Percentiles rank a stretch among this genome's conserved stretches.
Evolutionary conservation across 2,888 invertebrate genomes (phyloP).

Genomic region (Octodonta nipae): DNA sequence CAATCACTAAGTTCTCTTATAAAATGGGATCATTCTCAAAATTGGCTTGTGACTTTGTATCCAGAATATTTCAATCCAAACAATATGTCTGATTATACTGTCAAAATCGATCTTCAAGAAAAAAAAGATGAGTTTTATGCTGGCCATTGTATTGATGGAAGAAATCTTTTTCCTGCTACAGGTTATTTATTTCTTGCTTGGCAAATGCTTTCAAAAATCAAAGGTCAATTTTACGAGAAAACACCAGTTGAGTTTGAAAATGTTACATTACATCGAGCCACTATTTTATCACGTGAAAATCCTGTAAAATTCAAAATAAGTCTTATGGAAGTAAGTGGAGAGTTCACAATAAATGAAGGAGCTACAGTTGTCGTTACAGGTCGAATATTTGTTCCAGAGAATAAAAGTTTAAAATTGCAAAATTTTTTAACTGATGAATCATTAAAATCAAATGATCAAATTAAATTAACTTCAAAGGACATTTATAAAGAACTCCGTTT

Average conservation of each 20-base stretch:
- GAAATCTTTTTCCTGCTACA: constrained; percentile 88
- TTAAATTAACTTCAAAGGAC: constrained; percentile 51
- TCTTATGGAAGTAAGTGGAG: constrained; percentile 68
- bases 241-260: constrained; percentile 79
- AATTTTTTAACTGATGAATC: constrained; percentile 39
- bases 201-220: constrained; percentile 73
- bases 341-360: constrained; percentile 82
- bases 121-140: constrained; percentile 60
- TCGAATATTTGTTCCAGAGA: constrained; percentile 51
- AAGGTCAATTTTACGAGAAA: constrained; percentile 59
- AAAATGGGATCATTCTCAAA: constrained; percentile 82
- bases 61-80: constrained; percentile 51
- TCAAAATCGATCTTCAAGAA: constrained; percentile 63
- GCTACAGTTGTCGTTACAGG: constrained; percentile 75
- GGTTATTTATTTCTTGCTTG: constrained; percentile 81
- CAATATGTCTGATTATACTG: too few relatives aligned
- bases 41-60: constrained; percentile 78
- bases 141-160: constrained; percentile 87
- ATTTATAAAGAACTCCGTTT: constrained; percentile 77
- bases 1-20: constrained; percentile 78
- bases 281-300: constrained; percentile 76
- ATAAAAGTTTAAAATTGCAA: constrained; percentile 49
- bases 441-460: constrained; percentile 27
- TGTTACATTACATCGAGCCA: constrained; percentile 83
- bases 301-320: constrained; percentile 68